Conservation (phyloP, 2,797 vertebrate genomes). For the Gobionotothen gibberifrons region DNA sequence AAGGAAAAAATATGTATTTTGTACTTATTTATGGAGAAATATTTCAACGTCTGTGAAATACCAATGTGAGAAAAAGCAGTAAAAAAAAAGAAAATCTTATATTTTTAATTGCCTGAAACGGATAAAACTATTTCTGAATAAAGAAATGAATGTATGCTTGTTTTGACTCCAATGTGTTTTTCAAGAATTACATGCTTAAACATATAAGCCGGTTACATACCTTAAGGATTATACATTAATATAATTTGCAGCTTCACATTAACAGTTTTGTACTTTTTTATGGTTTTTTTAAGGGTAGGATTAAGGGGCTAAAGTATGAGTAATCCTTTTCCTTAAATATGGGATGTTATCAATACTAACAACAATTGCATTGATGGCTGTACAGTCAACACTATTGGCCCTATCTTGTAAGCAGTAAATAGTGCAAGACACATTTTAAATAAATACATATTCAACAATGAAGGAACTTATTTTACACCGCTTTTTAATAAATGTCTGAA, state of each 20-base stretch:
- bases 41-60: constrained; percentile 77
- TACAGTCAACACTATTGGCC: constrained; percentile 13
- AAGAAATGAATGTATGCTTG: constrained; percentile 54
- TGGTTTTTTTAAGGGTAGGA: background rate
- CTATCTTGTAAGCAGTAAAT: constrained; percentile 9
- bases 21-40: constrained; percentile 87
- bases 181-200: background rate
- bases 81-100: constrained; percentile 77
- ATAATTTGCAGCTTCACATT: background rate
- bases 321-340: background rate
- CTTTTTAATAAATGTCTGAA: background rate
- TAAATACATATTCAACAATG: background rate
- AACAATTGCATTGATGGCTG: background rate
- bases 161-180: constrained; percentile 23
- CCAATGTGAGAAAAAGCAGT: constrained; percentile 72
- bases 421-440: background rate
- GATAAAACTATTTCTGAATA: constrained; percentile 79
- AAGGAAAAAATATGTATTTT: constrained; percentile 85
- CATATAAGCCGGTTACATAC: no score
- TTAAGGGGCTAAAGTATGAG: background rate
- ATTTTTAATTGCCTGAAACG: constrained; percentile 82
- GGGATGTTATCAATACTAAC: constrained; percentile 10
- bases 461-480: background rate
- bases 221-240: background rate
- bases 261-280: background rate